Conservation (phyloP, 2,888 invertebrate species). For the Digitonthophagus gazella region DNA sequence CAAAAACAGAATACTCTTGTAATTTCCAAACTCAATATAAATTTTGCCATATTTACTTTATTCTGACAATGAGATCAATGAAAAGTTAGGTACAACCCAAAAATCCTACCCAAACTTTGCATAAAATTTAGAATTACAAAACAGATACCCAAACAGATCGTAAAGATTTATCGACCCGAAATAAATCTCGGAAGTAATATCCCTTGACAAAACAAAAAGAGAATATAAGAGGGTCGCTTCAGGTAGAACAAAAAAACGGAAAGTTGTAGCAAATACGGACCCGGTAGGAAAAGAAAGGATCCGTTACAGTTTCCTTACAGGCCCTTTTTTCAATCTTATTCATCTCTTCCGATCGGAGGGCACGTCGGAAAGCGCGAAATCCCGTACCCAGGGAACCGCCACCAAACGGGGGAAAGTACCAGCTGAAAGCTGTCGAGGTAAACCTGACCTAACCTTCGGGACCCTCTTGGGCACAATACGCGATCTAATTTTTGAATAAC, state of each 20-base stretch:
- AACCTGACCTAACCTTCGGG: conserved; percentile 43
- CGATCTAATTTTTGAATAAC: conserved; percentile 50
- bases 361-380: conserved; percentile 15
- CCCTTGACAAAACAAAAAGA: no score
- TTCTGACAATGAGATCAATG: no score
- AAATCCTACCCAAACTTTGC: no score
- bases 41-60: no score
- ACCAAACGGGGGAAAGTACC: conserved; percentile 31
- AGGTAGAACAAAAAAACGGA: not conserved
- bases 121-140: no score
- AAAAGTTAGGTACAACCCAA: no score
- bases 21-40: no score
- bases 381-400: conserved; percentile 36
- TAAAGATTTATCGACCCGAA: no score
- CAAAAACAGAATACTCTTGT: no score
- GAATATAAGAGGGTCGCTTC: not conserved
- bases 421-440: conserved; percentile 42
- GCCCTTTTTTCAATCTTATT: not conserved
- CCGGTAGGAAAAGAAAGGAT: not conserved
- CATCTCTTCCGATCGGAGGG: not conserved
- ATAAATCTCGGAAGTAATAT: no score
- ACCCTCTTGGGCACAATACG: conserved; percentile 40
- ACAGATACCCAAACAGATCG: no score
- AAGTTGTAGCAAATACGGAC: not conserved
- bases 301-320: not conserved